Base-by-base conservation (phyloP, 2,113 vertebrate genomes). In the Silurus asotus region DNA sequence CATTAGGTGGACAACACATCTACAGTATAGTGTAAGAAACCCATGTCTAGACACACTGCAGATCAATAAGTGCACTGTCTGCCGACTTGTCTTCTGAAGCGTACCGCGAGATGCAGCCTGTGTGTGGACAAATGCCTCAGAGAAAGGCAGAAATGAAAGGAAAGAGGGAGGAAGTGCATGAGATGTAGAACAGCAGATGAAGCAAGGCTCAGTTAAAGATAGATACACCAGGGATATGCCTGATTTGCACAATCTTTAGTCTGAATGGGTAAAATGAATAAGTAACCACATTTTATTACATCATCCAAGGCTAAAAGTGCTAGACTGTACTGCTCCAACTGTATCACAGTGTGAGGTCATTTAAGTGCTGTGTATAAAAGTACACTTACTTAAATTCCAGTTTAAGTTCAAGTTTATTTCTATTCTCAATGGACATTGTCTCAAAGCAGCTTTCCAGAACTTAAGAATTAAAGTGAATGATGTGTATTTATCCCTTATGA, bases 181-280 rank as follows among this genome's bases (percentile, higher is more conserved):
- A 78, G 56, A 79, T 89, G 89, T 76, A 90, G 82, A 86, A 61
- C 76, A 1, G 48, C 77, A 87, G 83, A 86, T 75, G 86, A 69
- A 82, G 74, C 67, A 59, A 59, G 51, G 67, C 56, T n/a, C 6
- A 28, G 84, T 75, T 56, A 70, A 86, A 81, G 49, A 80, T 67
- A 51, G 56, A 64, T 61, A 45, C 59, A 74, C 11, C 84, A 49
- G 8, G 78, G 62, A 78, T 37, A 61, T 83, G 14, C 59, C 37
- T 23, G 13, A 64, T 58, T 62, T 13, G 59, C 14, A 6, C 76
- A 84, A 2, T 62, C 78, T 61, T 80, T 23, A 80, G 15, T 23
- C 64, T 80, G n/a, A 80, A 84, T 84, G 56, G 17, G 48, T 75
- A 80, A 64, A 80, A 51, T 75, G 20, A 75, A 8, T 75, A 75